Conservation (phyloP, 2,113 vertebrate species). For the Halichoerus grypus region DNA sequence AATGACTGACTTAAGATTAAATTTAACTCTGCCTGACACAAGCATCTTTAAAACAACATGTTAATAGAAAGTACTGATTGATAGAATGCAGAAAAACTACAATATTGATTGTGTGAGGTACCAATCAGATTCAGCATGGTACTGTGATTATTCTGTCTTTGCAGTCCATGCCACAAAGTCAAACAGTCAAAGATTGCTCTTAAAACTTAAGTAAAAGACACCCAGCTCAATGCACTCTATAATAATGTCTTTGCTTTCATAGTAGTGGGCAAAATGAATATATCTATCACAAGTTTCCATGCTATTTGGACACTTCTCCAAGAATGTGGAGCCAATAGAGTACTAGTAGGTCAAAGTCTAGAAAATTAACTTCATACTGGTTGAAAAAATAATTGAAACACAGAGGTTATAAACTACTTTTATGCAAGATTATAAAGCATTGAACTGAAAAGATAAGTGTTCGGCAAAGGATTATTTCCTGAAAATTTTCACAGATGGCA, state of each 20-base stretch:
- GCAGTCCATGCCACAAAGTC: background rate
- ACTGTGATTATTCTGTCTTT: background rate
- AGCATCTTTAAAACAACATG: background rate
- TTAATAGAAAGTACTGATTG: background rate
- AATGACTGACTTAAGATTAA: background rate
- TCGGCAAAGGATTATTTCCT: background rate
- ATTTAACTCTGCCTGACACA: background rate
- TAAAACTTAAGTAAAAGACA: background rate
- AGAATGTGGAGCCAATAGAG: background rate
- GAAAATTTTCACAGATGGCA: background rate
- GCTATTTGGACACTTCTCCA: background rate
- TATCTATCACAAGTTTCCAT: background rate
- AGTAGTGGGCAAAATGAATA: background rate
- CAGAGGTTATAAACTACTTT: background rate
- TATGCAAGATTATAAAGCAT: conserved; percentile 5
- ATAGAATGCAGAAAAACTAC: background rate
- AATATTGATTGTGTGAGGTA: background rate
- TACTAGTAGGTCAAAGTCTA: background rate
- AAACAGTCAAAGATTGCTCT: background rate
- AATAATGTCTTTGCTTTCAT: background rate
- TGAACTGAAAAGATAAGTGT: conserved; percentile 17
- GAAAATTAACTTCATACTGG: background rate
- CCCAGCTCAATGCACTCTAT: background rate
- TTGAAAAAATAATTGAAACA: background rate
- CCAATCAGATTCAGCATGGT: background rate